Base-by-base conservation (phyloP, 2,113 vertebrate species). In the Psilopsiagon aymara region DNA sequence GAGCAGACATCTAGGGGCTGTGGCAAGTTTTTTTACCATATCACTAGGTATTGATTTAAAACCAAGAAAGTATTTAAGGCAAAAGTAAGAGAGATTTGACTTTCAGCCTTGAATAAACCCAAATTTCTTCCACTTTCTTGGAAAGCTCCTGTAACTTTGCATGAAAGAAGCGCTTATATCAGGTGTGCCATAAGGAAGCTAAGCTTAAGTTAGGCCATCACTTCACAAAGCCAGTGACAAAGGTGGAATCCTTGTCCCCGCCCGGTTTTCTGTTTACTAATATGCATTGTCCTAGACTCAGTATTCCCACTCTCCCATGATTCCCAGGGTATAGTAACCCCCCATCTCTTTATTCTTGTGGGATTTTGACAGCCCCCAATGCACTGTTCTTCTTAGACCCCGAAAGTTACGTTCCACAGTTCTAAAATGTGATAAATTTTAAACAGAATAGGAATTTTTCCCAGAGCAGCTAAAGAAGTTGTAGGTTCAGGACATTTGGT, bases 21-120 rank as follows among this genome's bases (percentile, higher is more conserved):
- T 73, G 10, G 4, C 4, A n/a, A 43, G 18, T 19, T 70, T 8
- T 12, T 75, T 68, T 51, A 39, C 31, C 33, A 11, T 43, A 35
- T n/a, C 11, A 60, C 4, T 13, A 43, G 3, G 44, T 47, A 37
- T 6, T 10, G 27, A 35, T n/a, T 57, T 63, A 88, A 79, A 69
- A 29, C 33, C 0, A 0, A 59, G 11, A 7, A 80, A 39, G 3
- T 9, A 17, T 43, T 71, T 74, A 60, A 31, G 25, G 14, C 6
- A 62, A 44, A 84, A n/a, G 4, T 43, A 14, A 52, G 24, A 74
- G 5, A 3, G 0, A 68, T 82, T 67, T 80, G 35, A 2, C 6
- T 89, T 87, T 94, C 25, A 33, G 19, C 19, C 11, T 41, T 63
- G 15, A 63, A 68, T 27, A 74, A 67, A 35, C 1, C 9, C 57